Base-by-base conservation (phyloP, 2,797 vertebrate genomes). In the Psittacula echo region DNA sequence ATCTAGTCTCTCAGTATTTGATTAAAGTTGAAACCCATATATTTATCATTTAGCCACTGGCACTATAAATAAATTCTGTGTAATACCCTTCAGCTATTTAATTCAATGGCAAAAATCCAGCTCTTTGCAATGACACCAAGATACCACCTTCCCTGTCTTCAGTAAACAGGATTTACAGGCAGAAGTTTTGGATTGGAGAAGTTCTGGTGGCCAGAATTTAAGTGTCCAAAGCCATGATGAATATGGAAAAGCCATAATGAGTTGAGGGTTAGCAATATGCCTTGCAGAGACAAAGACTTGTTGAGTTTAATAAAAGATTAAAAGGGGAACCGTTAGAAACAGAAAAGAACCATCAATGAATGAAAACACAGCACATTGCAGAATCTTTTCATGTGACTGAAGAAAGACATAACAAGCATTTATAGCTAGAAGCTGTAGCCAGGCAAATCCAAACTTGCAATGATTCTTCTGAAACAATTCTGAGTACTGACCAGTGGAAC, bases 31-130 rank as follows among this genome's bases (percentile, higher is more conserved):
- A 93, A 95, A 91, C 21, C 30, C 67, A 79, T 79, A 19, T 12
- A 92, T 71, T 76, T 74, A 76, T 56, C 16, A 71, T 80, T 89
- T 82, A 73, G 71, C 23, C 74, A 76, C 23, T 14, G 44, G n/a
- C 53, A 81, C 48, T 67, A 17, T 61, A 89, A 84, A 62, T 80
- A 88, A 88, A 75, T 68, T 30, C 45, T 71, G 30, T 13, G 17
- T 60, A 87, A 93, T 67, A 93, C 9, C 13, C 64, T 72, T 41
- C 39, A 85, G 68, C 58, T 64, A 77, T 62, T 89, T 53, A 53
- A 89, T 80, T 68, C 56, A 91, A 24, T 20, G 14, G 62, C 53
- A 92, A 89, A 92, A 93, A 77, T 71, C 56, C 65, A 92, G n/a
- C 29, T 83, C 56, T 89, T 93, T 16, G 53, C 73, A 92, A 45